Evolutionary conservation across 2,888 invertebrate species (phyloP), one percentile per base, ranked within the genome.

Genomic region (Oegoconia quadripuncta): DNA sequence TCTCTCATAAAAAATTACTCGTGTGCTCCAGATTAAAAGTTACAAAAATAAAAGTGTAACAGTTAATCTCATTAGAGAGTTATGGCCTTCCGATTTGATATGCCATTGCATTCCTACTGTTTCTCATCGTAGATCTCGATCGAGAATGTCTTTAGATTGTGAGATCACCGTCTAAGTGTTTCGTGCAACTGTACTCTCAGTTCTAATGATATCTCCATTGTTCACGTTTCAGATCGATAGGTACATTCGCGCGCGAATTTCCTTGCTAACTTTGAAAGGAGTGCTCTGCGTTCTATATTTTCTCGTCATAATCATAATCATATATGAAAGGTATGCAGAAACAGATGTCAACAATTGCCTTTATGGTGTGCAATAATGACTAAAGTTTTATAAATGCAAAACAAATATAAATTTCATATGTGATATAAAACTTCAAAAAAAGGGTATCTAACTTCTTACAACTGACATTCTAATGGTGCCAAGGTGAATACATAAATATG

Each of bases 151-250:
- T 67, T 63, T 61, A 59, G 66, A 68, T 70, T 66, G 61, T 70
- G 57, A 59, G 64, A 74, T 72, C 68, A 50, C 54, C 52, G 59
- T 43, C 36, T 63, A 69, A 73, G 68, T 72, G 73, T 74, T 76
- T 67, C 72, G 64, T 71, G 75, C 74, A 78, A 78, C 81, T 74
- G 77, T 78, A 77, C 71, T 65, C 66, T 64, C 55, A 59, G 58
- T 54, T 53, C 70, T 79, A 75, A 81, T 79, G 76, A 80, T 80
- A 80, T 78, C 69, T 73, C 61, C 62, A 80, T 80, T 78, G 80
- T 83, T 79, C 81, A 79, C 78, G 79, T 74, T 80, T 75, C 71
- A 69, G 72, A 82, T 80, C 75, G 72, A 74, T 74, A 67, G 61
- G 69, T 70, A 76, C 63, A 59, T 52, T 71, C 67, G 59, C 60